A percentile compares a stretch with the other conserved stretches of the same genome.
These are phyloP conservation scores for Euura lappo DNA, from an alignment of 1,140 invertebrate genomes.

Conservation along the genomic window DNA sequence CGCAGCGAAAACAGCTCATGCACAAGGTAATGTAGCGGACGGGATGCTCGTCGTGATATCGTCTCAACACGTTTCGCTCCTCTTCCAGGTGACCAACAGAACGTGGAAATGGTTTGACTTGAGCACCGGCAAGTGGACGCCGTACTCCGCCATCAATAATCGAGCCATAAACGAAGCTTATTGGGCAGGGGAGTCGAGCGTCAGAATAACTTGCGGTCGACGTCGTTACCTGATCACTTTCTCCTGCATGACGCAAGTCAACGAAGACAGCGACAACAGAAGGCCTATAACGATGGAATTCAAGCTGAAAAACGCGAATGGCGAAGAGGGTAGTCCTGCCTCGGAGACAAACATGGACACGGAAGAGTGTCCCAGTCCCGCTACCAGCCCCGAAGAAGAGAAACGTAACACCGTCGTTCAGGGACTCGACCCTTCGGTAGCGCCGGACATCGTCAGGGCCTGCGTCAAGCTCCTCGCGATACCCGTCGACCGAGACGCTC, in stretches of 20 bases:
- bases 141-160: conserved; percentile 78
- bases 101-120: conserved; percentile 90
- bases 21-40: conserved; percentile 62
- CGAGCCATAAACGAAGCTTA: conserved; percentile 86
- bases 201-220: conserved; percentile 76
- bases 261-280: conserved; percentile 82
- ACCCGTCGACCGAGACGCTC: conserved; percentile 76
- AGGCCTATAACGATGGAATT: conserved; percentile 82
- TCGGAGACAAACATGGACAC: conserved; percentile 57
- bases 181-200: conserved; percentile 74
- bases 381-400: conserved; percentile 34
- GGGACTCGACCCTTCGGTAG: conserved; percentile 51
- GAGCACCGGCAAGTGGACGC: conserved; percentile 80
- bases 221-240: conserved; percentile 83
- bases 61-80: background rate
- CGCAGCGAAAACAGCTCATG: conserved; percentile 74
- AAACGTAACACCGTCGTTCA: conserved; percentile 50
- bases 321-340: conserved; percentile 46
- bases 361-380: conserved; percentile 33
- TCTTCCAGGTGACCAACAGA: conserved; percentile 45
- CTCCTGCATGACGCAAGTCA: conserved; percentile 83
- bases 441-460: conserved; percentile 60
- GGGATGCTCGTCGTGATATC: conserved; percentile 29
- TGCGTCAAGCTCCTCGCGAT: conserved; percentile 75
- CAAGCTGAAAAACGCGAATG: conserved; percentile 40